phyloP scores from a whole-genome alignment of 2,888 invertebrate species.

The Podabrus alpinus region DNA sequence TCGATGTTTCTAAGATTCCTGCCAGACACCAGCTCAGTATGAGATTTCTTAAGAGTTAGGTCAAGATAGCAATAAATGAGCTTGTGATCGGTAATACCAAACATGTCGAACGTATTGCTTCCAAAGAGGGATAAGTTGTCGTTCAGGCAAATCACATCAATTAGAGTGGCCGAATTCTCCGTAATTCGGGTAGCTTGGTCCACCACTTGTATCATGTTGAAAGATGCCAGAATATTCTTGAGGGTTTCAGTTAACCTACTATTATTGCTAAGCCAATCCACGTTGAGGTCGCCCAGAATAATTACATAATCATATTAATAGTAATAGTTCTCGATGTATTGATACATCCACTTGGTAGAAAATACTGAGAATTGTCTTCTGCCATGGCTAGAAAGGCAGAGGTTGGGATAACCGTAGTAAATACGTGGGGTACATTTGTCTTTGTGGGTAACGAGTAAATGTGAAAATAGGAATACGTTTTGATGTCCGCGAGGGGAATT shows the following conservation, averaged over 20 bases:
- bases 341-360: background rate
- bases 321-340: background rate
- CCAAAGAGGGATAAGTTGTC: too few relatives aligned
- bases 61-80: too few relatives aligned
- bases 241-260: background rate
- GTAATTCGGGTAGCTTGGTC: background rate
- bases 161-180: background rate
- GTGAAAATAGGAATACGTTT: too few relatives aligned
- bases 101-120: too few relatives aligned
- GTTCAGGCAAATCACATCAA: background rate
- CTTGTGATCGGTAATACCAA: too few relatives aligned
- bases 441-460: too few relatives aligned
- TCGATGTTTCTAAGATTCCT: too few relatives aligned
- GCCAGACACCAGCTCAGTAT: too few relatives aligned
- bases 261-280: background rate
- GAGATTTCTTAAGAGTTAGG: too few relatives aligned
- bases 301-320: background rate
- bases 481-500: background rate
- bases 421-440: background rate
- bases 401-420: background rate
- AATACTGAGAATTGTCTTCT: background rate
- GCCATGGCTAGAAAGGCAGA: background rate
- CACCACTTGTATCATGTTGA: background rate
- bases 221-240: background rate
- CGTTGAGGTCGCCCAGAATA: background rate